phyloP scores from a whole-genome alignment of 2,797 vertebrate species.

The Lycodopsis pacificus region DNA sequence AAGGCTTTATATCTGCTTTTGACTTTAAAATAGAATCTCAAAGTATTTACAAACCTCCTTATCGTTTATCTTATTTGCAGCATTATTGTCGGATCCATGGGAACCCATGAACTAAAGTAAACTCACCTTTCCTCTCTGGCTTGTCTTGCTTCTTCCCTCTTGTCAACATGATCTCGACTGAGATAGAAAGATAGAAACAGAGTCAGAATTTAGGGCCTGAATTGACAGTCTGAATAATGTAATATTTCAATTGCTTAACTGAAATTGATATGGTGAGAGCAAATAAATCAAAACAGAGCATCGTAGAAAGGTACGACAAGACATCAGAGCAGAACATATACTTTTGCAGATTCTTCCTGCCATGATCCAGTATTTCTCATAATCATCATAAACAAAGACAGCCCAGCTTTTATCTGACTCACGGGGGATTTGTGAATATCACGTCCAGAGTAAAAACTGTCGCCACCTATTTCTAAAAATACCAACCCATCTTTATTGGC shows the following conservation, averaged over 20 bases:
- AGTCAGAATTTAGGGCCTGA: constrained; percentile 3
- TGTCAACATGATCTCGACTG: constrained; percentile 92
- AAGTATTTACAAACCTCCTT: constrained; percentile 35
- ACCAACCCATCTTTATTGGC: constrained; percentile 18
- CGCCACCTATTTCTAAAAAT: constrained; percentile 22
- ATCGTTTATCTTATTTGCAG: constrained; percentile 25
- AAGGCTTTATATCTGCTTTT: constrained; percentile 70
- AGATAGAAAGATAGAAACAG: constrained; percentile 52
- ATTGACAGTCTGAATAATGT: background rate
- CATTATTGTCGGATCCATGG: background rate
- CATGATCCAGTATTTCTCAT: constrained; percentile 31
- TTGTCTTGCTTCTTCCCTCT: constrained; percentile 92
- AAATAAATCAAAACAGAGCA: background rate
- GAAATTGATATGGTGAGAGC: background rate
- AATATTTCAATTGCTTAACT: constrained; percentile 1
- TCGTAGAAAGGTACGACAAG: constrained; percentile 6
- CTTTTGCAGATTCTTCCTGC: constrained; percentile 9
- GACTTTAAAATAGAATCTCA: constrained; percentile 47
- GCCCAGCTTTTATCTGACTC: constrained; percentile 20
- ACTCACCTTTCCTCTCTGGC: constrained; percentile 95
- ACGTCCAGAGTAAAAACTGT: constrained; percentile 26
- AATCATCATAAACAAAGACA: constrained; percentile 36
- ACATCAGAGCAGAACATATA: constrained; percentile 26
- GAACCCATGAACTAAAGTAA: constrained; percentile 14
- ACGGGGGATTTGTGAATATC: constrained; percentile 18